A percentile compares a stretch with the other conserved stretches of the same genome.
Conservation (phyloP, 2,888 invertebrate species). For the Brachylomia viminalis region DNA sequence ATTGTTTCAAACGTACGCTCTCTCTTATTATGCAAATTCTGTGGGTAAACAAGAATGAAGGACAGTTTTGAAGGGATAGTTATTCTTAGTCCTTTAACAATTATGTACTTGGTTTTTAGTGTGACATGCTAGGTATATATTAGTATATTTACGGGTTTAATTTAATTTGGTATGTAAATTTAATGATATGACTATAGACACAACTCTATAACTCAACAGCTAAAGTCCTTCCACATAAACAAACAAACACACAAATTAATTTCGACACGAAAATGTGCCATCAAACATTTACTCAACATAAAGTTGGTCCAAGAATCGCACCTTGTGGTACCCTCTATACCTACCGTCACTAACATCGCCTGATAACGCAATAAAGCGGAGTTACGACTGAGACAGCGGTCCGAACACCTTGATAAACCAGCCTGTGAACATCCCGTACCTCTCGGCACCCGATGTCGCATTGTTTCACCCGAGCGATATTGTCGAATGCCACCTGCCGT, state of each 20-base stretch:
- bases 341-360: slow-evolving; percentile 61
- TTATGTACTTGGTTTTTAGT: slow-evolving; percentile 5
- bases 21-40: slow-evolving; percentile 57
- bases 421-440: slow-evolving; percentile 57
- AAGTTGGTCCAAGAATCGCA: slow-evolving; percentile 66
- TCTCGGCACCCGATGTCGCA: slow-evolving; percentile 56
- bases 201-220: neutral
- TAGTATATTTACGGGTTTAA: neutral
- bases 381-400: slow-evolving; percentile 65
- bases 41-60: slow-evolving; percentile 46
- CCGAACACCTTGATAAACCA: slow-evolving; percentile 68
- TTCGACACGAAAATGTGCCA: slow-evolving; percentile 44
- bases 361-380: slow-evolving; percentile 69
- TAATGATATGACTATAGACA: neutral
- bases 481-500: slow-evolving; percentile 67
- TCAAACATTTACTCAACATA: slow-evolving; percentile 66
- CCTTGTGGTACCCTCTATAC: slow-evolving; percentile 66
- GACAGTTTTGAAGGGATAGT: slow-evolving; percentile 16
- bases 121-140: neutral
- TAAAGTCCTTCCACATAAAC: neutral
- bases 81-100: slow-evolving; percentile 13
- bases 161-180: neutral
- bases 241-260: slow-evolving; percentile 43
- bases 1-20: slow-evolving; percentile 54
- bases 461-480: slow-evolving; percentile 67